Evolutionary conservation across 2,797 vertebrate species (phyloP).

Genomic region (Darevskia nairensis): DNA sequence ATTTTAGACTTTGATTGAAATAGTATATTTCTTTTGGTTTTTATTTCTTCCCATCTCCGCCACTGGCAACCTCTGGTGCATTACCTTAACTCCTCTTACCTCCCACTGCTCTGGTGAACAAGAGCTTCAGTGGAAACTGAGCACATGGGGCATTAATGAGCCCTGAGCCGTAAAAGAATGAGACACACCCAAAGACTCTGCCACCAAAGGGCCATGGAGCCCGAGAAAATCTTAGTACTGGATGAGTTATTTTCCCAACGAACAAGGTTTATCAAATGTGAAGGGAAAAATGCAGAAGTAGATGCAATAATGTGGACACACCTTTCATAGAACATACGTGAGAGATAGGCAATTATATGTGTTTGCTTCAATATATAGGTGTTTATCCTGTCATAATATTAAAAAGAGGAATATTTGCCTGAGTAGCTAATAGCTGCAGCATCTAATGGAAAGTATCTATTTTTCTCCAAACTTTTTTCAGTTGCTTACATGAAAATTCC

Average conservation of each 20-base stretch:
- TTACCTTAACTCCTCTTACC: constrained; percentile 74
- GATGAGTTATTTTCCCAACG: background rate
- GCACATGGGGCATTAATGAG: constrained; percentile 34
- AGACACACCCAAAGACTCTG: constrained; percentile 31
- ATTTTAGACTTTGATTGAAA: constrained; percentile 85
- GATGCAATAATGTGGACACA: constrained; percentile 21
- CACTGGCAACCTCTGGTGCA: constrained; percentile 71
- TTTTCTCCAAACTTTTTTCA: constrained; percentile 15
- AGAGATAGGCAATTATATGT: background rate
- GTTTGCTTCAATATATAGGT: constrained; percentile 4
- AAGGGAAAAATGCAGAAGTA: constrained; percentile 15
- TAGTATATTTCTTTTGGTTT: constrained; percentile 76
- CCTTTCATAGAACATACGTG: background rate
- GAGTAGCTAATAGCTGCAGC: constrained; percentile 7
- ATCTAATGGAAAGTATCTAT: constrained; percentile 17
- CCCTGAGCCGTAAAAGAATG: constrained; percentile 21
- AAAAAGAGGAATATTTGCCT: constrained; percentile 22
- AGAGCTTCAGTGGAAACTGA: constrained; percentile 49
- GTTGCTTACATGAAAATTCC: constrained; percentile 49
- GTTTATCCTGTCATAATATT: constrained; percentile 6
- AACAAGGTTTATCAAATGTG: constrained; percentile 33
- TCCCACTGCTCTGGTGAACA: constrained; percentile 59
- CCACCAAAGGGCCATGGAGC: constrained; percentile 25
- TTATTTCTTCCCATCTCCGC: constrained; percentile 71
- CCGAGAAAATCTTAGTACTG: constrained; percentile 44